Conservation (phyloP, 1,140 invertebrate genomes). For the Drosophila nikananu region DNA sequence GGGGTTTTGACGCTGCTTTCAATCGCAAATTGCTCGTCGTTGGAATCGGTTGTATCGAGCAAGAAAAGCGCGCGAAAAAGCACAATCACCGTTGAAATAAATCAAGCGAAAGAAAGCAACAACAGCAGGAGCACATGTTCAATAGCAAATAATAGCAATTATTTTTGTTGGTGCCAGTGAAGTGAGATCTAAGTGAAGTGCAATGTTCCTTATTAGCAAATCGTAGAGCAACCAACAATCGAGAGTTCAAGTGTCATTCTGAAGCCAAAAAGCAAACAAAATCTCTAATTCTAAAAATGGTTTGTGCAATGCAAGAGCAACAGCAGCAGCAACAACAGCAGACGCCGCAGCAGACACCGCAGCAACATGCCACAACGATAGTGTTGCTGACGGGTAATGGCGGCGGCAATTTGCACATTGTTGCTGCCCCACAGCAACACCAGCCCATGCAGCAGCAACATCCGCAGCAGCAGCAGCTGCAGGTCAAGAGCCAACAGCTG, state of each 20-base stretch:
- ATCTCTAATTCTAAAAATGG: slow-evolving; percentile 75
- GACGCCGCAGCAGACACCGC: slow-evolving; percentile 36
- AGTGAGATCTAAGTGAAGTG: slow-evolving; percentile 70
- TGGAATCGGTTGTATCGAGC: slow-evolving; percentile 71
- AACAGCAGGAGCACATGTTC: slow-evolving; percentile 54
- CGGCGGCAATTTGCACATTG: slow-evolving; percentile 65
- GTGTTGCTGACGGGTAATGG: slow-evolving; percentile 63
- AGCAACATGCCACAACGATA: slow-evolving; percentile 73
- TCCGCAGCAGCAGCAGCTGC: slow-evolving; percentile 44
- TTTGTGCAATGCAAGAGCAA: slow-evolving; percentile 84
- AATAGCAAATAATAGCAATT: slow-evolving; percentile 52
- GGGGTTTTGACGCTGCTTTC: slow-evolving; percentile 67
- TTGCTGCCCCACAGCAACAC: slow-evolving; percentile 48
- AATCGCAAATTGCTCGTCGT: slow-evolving; percentile 85
- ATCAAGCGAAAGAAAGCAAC: slow-evolving; percentile 50
- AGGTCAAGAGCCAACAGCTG: slow-evolving; percentile 76
- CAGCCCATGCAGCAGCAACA: slow-evolving; percentile 29
- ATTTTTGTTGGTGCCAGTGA: slow-evolving; percentile 72
- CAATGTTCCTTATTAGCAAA: slow-evolving; percentile 84
- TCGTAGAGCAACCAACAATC: slow-evolving; percentile 70
- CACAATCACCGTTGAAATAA: slow-evolving; percentile 31
- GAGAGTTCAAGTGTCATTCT: slow-evolving; percentile 81
- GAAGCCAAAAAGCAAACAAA: slow-evolving; percentile 71
- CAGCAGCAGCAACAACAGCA: slow-evolving; percentile 53
- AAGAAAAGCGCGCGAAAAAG: slow-evolving; percentile 74